Conservation (phyloP, 2,797 vertebrate species). For the Denticeps clupeoides region DNA sequence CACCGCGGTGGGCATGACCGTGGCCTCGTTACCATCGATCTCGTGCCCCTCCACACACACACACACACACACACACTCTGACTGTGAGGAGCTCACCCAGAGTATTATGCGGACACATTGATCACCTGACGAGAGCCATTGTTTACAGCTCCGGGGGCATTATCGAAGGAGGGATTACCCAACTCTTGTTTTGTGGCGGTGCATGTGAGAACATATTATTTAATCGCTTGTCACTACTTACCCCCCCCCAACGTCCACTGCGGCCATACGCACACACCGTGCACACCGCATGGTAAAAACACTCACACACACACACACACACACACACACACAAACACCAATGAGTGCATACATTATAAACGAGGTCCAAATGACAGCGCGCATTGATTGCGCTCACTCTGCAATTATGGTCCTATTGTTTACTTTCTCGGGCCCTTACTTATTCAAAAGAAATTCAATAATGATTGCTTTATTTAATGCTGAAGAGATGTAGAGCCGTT, state of each 20-base stretch:
- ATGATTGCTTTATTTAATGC: slow-evolving; percentile 99
- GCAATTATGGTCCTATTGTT: slow-evolving; percentile 99
- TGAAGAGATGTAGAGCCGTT: slow-evolving; percentile 90
- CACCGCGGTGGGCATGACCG: slow-evolving; percentile 78
- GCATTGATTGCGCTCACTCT: slow-evolving; percentile 96
- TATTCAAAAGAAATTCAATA: slow-evolving; percentile 99
- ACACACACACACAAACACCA: slow-evolving; percentile 28
- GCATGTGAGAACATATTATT: slow-evolving; percentile 58
- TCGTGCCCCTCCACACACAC: slow-evolving; percentile 40
- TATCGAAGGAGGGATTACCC: slow-evolving; percentile 95
- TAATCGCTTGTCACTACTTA: slow-evolving; percentile 54
- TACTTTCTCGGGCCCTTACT: slow-evolving; percentile 98
- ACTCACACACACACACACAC: slow-evolving; percentile 13
- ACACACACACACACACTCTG: slow-evolving; percentile 71
- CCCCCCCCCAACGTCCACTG: slow-evolving; percentile 20
- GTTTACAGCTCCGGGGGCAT: slow-evolving; percentile 83
- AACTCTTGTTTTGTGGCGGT: slow-evolving; percentile 51
- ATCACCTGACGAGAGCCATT: slow-evolving; percentile 99
- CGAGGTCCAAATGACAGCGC: slow-evolving; percentile 95
- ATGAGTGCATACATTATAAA: slow-evolving; percentile 90
- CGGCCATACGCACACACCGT: no score
- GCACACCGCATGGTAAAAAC: no score
- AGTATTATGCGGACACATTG: slow-evolving; percentile 99
- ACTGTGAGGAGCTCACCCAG: slow-evolving; percentile 83
- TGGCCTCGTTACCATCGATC: slow-evolving; percentile 83